Percentiles rank a stretch among this genome's conserved stretches.
phyloP scores from a whole-genome alignment of 2,797 vertebrate species.

The Hydrocynus forskahlii region DNA sequence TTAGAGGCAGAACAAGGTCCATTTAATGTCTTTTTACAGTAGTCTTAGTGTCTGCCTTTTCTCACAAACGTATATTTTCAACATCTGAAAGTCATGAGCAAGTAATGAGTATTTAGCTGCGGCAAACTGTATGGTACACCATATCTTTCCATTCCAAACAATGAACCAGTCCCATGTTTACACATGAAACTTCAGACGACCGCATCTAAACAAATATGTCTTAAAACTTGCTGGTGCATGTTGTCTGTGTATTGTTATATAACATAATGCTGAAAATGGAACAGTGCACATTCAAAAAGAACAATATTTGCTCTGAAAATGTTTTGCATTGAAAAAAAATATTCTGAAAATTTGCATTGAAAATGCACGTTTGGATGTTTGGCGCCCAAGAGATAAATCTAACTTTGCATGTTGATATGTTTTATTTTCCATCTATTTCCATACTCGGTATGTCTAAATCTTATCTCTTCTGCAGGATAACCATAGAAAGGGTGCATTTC shows the following conservation, averaged over 20 bases:
- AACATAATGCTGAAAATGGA: conserved; percentile 6
- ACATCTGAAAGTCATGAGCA: conserved; percentile 12
- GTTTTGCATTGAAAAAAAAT: too few relatives aligned
- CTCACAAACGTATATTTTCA: conserved; percentile 30
- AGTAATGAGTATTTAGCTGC: conserved; percentile 25
- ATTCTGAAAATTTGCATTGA: too few relatives aligned
- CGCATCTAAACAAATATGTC: conserved; percentile 9
- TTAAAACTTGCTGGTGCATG: not conserved
- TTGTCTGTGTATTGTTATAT: not conserved
- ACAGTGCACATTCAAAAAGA: not conserved
- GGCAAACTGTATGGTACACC: conserved; percentile 21
- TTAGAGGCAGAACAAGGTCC: not conserved
- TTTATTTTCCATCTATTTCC: not conserved
- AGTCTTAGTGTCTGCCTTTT: conserved; percentile 24
- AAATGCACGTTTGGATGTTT: not conserved
- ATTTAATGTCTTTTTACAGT: conserved; percentile 24
- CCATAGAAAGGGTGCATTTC: not conserved
- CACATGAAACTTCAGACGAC: conserved; percentile 4
- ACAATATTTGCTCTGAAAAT: too few relatives aligned
- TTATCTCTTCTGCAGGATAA: not conserved
- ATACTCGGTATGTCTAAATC: not conserved
- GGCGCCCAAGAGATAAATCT: not conserved
- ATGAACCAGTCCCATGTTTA: conserved; percentile 15
- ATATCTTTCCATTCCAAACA: conserved; percentile 39
- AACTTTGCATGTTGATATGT: not conserved